A percentile compares a stretch with the other conserved stretches of the same genome.
Conservation (phyloP, 2,888 invertebrate genomes). For the Ochropleura leucogaster region DNA sequence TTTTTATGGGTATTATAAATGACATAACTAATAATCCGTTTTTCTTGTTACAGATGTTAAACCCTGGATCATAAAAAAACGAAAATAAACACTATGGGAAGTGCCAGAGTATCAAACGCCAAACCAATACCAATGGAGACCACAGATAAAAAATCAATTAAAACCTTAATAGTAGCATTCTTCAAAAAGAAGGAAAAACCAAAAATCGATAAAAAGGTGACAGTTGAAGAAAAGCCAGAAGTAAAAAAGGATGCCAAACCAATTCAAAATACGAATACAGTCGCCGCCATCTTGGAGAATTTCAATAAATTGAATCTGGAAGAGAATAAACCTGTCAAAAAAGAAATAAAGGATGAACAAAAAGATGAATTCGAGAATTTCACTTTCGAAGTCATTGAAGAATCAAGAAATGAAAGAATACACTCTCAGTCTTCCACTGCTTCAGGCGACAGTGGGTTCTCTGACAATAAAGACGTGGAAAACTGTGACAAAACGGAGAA, state of each 20-base stretch:
- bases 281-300: constrained; percentile 71
- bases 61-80: neutral
- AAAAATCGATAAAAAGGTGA: constrained; percentile 58
- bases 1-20: neutral
- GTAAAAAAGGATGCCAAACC: constrained; percentile 30
- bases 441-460: constrained; percentile 83
- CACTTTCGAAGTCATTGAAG: constrained; percentile 74
- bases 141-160: constrained; percentile 76
- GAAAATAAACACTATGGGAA: constrained; percentile 76
- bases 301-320: constrained; percentile 68
- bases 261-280: constrained; percentile 52
- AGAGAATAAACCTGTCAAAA: constrained; percentile 47
- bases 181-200: constrained; percentile 70
- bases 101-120: constrained; percentile 71
- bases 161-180: constrained; percentile 67
- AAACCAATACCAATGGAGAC: constrained; percentile 77
- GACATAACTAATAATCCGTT: neutral
- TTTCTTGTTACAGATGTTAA: constrained; percentile 60
- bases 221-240: constrained; percentile 20
- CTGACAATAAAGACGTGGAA: constrained; percentile 70
- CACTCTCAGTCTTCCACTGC: constrained; percentile 74
- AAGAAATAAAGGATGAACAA: constrained; percentile 74
- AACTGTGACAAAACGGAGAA: constrained; percentile 36
- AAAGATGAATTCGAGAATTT: constrained; percentile 79
- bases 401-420: constrained; percentile 73